Percentiles rank a stretch among this genome's conserved stretches.
These are phyloP conservation scores for Candoia aspera DNA, from an alignment of 2,113 vertebrate species.

Conservation along the genomic window DNA sequence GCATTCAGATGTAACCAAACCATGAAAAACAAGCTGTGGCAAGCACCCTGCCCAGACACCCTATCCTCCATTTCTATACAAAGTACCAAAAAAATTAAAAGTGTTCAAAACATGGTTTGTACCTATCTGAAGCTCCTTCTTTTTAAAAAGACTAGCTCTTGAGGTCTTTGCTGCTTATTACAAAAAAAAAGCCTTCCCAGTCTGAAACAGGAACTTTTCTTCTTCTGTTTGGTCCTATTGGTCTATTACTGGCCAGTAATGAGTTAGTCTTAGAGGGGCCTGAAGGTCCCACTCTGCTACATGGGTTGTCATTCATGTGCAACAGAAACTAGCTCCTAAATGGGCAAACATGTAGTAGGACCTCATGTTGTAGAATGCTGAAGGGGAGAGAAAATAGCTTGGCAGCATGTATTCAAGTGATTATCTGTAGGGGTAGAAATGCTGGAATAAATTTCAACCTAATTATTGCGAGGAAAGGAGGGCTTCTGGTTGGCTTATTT, in stretches of 20 bases:
- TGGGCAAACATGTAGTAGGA: not conserved
- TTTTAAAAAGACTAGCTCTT: not conserved
- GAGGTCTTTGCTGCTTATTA: not conserved
- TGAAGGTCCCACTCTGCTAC: not conserved
- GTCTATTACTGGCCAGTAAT: not conserved
- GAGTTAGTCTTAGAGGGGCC: not conserved
- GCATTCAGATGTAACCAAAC: not conserved
- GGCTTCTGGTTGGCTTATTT: not conserved
- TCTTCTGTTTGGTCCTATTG: not conserved
- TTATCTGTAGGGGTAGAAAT: not conserved
- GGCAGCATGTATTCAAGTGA: not conserved
- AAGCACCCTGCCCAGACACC: not conserved
- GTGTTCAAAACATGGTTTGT: not conserved
- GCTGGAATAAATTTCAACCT: not conserved
- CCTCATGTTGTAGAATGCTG: not conserved
- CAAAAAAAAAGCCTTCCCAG: not conserved
- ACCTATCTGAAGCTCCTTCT: not conserved
- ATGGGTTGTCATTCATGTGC: not conserved
- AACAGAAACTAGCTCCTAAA: not conserved
- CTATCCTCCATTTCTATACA: not conserved
- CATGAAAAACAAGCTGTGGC: not conserved
- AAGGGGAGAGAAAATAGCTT: not conserved
- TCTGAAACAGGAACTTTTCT: not conserved
- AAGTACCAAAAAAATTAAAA: not conserved
- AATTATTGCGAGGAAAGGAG: not conserved